Evolutionary conservation across 2,797 vertebrate species (phyloP).

Genomic region (Syncerus caffer): DNA sequence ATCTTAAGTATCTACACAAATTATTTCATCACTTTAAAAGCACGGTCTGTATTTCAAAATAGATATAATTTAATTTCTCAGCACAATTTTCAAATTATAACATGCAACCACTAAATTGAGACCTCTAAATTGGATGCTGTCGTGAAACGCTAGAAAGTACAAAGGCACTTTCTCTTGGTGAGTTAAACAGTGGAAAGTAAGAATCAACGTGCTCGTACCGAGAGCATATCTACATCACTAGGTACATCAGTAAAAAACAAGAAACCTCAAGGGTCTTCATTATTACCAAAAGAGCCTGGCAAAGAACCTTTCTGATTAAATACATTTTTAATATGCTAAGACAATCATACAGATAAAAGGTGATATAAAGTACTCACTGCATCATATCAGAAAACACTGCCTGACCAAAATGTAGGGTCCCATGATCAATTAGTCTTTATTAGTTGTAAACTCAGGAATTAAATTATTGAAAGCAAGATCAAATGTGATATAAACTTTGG

Average conservation of each 20-base stretch:
- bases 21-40: conserved; percentile 35
- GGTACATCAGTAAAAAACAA: neutral
- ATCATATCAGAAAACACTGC: neutral
- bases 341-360: neutral
- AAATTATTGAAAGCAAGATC: conserved; percentile 17
- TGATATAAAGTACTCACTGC: neutral
- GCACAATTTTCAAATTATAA: conserved; percentile 49
- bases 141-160: neutral
- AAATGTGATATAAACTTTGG: conserved; percentile 6
- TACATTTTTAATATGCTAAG: neutral
- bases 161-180: neutral
- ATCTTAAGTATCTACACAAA: neutral
- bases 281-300: neutral
- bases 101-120: conserved; percentile 33
- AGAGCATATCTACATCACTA: neutral
- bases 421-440: neutral
- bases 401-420: conserved; percentile 10
- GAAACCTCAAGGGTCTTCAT: neutral
- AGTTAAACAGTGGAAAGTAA: conserved; percentile 2
- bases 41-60: conserved; percentile 12
- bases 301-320: neutral
- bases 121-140: conserved; percentile 31
- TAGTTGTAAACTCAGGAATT: conserved; percentile 19
- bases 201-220: neutral
- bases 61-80: conserved; percentile 44